Base-by-base conservation (phyloP, 2,888 invertebrate genomes). In the Chymomyza fuscimana region DNA sequence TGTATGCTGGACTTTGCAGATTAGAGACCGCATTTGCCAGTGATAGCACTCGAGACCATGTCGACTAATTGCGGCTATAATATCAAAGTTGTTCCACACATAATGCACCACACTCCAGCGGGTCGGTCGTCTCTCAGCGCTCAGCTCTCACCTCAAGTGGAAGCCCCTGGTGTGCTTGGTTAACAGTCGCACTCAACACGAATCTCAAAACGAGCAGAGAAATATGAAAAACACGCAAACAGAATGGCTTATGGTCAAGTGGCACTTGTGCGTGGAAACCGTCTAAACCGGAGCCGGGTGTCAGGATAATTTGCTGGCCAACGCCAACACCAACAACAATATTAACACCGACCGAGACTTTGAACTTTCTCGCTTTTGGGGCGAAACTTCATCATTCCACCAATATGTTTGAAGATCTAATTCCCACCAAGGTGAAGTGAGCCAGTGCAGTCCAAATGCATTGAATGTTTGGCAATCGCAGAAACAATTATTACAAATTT, bases 21-120 rank as follows among this genome's bases (percentile, higher is more conserved):
- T 56, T 65, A 56, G 46, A 61, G 68, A 67, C 67, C 36, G 68
- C 51, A 58, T 16, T 15, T 25, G 71, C 65, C 83, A 73, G 70
- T 69, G 87, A 83, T 83, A 85, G 72, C 81, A 79, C 83, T 83
- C 76, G 74, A 87, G 83, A 76, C 74, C 78, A 76, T 77, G 86
- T 86, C 86, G 74, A 86, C 85, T 88, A 88, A 85, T 88, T 85
- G 88, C 88, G 74, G 81, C 70, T 86, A 83, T 81, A 79, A 76
- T 87, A 88, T 86, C 84, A 83, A 76, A 86, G 79, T 81, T 76
- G 72, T 5, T 56, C 22, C 54, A 63, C 62, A 76, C 82, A 79
- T 78, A 79, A 84, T 77, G 86, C 74, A 54, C 59, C 62, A 68
- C 68, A 50, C 67, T 66, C 32, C 5, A 32, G 19, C 52, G 22